Conservation (phyloP, 2,888 invertebrate species). For the Danaus chrysippus region DNA sequence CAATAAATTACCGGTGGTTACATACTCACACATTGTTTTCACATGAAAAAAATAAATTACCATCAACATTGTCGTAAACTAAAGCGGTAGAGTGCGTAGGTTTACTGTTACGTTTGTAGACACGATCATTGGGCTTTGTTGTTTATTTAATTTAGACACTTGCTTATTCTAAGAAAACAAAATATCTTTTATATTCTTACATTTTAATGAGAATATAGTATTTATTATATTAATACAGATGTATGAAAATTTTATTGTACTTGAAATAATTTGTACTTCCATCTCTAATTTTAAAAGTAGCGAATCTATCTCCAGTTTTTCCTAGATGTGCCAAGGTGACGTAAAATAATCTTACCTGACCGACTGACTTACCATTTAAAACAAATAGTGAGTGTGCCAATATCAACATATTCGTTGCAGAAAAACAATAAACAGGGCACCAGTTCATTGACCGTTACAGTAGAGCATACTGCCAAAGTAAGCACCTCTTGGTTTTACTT, state of each 20-base stretch:
- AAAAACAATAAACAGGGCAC: slow-evolving; percentile 69
- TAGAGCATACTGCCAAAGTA: slow-evolving; percentile 64
- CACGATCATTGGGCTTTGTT: slow-evolving; percentile 9
- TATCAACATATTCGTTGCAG: slow-evolving; percentile 66
- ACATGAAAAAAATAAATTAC: slow-evolving; percentile 28
- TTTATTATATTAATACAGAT: too few species aligned
- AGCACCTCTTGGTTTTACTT: slow-evolving; percentile 61
- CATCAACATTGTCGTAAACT: slow-evolving; percentile 30
- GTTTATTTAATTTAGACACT: slow-evolving; percentile 6
- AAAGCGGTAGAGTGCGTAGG: slow-evolving; percentile 32
- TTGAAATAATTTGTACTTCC: background rate
- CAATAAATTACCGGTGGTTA: slow-evolving; percentile 28
- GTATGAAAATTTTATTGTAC: background rate
- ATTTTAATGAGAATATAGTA: too few species aligned
- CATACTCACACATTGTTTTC: slow-evolving; percentile 31
- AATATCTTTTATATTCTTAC: background rate
- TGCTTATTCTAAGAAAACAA: slow-evolving; percentile 1
- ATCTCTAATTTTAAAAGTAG: background rate
- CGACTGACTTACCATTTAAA: slow-evolving; percentile 62
- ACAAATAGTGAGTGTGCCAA: slow-evolving; percentile 74
- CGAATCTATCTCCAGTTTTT: background rate
- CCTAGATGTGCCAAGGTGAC: background rate
- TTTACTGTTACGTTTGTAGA: slow-evolving; percentile 12
- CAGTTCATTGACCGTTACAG: slow-evolving; percentile 65
- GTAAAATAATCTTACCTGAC: slow-evolving; percentile 17